Conservation (phyloP, 2,113 vertebrate species). For the Odontophorus gujanensis region DNA sequence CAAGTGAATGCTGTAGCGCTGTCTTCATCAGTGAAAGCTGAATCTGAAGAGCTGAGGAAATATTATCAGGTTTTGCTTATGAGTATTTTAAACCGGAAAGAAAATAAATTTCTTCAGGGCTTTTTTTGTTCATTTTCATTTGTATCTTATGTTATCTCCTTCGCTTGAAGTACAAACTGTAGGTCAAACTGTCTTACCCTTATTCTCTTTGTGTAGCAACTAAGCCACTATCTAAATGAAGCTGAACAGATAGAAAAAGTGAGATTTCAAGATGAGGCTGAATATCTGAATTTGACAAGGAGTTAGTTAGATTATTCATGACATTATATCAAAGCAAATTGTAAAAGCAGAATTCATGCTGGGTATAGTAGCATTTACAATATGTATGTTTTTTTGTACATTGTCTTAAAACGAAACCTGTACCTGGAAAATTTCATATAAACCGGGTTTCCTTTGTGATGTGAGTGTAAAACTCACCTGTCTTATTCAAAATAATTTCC, state of each 20-base stretch:
- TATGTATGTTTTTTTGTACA: not conserved
- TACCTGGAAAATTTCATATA: not conserved
- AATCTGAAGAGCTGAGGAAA: not conserved
- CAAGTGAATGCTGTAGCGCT: not conserved
- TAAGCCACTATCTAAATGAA: not conserved
- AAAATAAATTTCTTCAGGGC: not conserved
- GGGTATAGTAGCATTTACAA: not conserved
- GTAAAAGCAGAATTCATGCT: not conserved
- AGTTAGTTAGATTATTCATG: not conserved
- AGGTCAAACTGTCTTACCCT: not conserved
- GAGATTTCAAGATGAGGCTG: not conserved
- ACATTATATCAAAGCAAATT: not conserved
- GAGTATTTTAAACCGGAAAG: not conserved
- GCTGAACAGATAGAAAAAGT: not conserved
- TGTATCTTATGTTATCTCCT: not conserved
- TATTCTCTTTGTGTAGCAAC: not conserved
- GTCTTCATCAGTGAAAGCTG: not conserved
- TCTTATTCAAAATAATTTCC: not conserved
- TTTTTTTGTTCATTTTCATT: not conserved
- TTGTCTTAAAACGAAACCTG: not conserved
- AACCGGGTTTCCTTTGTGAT: not conserved
- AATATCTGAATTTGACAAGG: not conserved
- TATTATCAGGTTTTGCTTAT: not conserved
- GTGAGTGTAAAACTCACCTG: not conserved
- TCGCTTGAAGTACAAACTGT: not conserved